Conservation (phyloP, 2,113 vertebrate species). For the Eolophus roseicapilla region DNA sequence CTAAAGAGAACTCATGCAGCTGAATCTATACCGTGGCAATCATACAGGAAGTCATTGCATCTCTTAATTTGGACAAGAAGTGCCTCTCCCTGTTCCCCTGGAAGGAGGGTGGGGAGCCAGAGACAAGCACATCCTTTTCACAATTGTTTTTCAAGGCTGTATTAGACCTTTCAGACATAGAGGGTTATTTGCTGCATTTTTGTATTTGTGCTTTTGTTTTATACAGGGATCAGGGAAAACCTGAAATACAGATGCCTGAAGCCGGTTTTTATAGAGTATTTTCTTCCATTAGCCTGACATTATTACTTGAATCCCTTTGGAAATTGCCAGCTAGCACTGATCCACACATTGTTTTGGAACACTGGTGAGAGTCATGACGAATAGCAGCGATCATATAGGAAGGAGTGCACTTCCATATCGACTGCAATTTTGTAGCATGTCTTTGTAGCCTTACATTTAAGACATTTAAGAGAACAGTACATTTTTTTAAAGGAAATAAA, state of each 20-base stretch:
- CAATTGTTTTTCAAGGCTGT: not conserved
- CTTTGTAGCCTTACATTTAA: not conserved
- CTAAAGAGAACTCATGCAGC: not conserved
- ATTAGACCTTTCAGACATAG: not conserved
- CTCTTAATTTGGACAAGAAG: conserved; percentile 37
- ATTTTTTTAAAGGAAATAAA: not conserved
- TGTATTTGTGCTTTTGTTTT: not conserved
- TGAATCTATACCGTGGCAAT: not conserved
- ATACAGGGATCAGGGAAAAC: not conserved
- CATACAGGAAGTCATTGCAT: not conserved
- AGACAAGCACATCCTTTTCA: conserved; percentile 17
- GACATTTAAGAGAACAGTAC: not conserved
- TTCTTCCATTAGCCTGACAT: not conserved
- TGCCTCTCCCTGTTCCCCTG: conserved; percentile 51
- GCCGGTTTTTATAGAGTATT: not conserved
- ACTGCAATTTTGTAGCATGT: not conserved
- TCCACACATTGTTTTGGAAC: not conserved
- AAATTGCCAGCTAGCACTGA: not conserved
- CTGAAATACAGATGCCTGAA: not conserved
- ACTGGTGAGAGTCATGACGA: not conserved
- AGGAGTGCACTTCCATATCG: not conserved
- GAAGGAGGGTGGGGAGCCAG: conserved; percentile 40
- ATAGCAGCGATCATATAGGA: not conserved
- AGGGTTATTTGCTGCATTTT: not conserved
- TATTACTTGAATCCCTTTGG: not conserved